Base-by-base conservation (phyloP, 2,797 vertebrate species). In the Accipiter minullus region DNA sequence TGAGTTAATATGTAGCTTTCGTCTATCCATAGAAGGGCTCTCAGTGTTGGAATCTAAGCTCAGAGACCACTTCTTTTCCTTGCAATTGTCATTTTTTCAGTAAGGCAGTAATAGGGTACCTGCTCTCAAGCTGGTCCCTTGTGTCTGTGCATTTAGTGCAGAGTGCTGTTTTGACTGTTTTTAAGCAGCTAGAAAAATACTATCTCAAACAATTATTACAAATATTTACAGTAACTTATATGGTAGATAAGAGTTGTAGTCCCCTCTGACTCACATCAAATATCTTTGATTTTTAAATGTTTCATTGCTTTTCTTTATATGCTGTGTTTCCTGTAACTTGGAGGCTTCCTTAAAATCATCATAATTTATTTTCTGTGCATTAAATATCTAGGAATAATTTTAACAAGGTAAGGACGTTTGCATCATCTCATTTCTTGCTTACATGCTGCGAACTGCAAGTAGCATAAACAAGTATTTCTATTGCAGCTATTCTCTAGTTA, bases 101-200 rank as follows among this genome's bases (percentile, higher is more conserved):
- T 56, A 77, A 72, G 68, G 85, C 96, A 90, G 23, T 77, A 92
- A 95, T 18, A 82, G 81, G 79, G 92, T 88, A 72, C 90, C 53
- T 21, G 34, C 75, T 90, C 79, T 82, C 80, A 50, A 53, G 87
- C 92, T 93, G 89, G 88, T 96, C 96, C 96, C 95, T 84, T 42
- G 69, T 80, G 97, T 94, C 95, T 94, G 55, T 93, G 91, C 94
- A 50, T 96, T 97, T 90, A 86, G 90, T 77, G 52, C 93, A 82
- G 88, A 96, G 79, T 92, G 93, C 95, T 96, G 93, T 74, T 97
- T 80, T 91, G 91, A 96, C 94, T 94, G 67, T 5, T 79, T 86
- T 71, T 95, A 94, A 91, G 93, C 96, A 96, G 86, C 95, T 91
- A 77, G 83, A 87, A 90, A 80, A 94, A 90, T n/a, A 17, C 66